Evolutionary conservation across 1,140 invertebrate species (phyloP).

Genomic region (Oscheius sp.): DNA sequence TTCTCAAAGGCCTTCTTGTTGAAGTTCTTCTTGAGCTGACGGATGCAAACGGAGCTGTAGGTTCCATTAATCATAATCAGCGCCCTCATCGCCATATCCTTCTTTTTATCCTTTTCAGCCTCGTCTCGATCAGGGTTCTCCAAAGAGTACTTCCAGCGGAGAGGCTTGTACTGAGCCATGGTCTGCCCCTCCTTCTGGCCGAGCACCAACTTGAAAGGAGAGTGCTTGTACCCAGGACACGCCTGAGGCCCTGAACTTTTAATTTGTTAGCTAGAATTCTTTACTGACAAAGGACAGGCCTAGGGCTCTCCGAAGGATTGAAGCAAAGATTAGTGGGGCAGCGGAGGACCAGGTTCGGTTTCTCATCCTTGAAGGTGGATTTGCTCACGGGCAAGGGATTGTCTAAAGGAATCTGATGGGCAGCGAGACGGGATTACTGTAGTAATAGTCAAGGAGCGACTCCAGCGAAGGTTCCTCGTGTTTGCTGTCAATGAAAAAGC

Average conservation of each 20-base stretch:
- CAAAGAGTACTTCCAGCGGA: background rate
- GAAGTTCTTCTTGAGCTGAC: background rate
- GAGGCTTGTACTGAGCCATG: background rate
- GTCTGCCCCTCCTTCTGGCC: background rate
- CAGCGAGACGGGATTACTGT: no score
- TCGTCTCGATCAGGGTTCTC: background rate
- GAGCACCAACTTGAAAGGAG: background rate
- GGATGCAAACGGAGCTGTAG: background rate
- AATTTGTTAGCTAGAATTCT: background rate
- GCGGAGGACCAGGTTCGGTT: background rate
- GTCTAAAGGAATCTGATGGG: no score
- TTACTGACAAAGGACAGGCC: background rate
- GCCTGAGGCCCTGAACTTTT: no score
- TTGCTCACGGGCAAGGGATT: background rate
- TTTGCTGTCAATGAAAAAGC: background rate
- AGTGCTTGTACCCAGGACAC: background rate
- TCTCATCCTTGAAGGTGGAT: background rate
- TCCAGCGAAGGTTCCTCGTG: background rate
- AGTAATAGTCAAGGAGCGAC: background rate
- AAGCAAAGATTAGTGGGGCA: background rate
- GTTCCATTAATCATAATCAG: background rate
- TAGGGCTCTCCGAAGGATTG: background rate
- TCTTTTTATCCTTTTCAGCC: background rate
- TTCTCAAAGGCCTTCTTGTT: background rate
- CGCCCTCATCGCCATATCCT: background rate